phyloP scores from a whole-genome alignment of 2,113 vertebrate species.

The Pollimyrus isidori region DNA sequence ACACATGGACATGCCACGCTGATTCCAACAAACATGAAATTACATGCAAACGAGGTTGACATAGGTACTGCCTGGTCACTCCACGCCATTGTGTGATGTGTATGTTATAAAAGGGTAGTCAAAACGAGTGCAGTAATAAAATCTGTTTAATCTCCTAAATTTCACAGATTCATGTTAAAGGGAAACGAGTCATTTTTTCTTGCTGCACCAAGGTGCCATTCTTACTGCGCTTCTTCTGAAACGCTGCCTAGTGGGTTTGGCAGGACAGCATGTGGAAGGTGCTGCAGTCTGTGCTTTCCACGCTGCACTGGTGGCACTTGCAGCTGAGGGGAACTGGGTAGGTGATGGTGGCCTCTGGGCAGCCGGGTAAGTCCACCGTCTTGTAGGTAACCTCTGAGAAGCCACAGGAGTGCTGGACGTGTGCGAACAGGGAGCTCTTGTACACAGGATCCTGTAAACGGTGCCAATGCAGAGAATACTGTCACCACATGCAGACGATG shows the following conservation, averaged over 20 bases:
- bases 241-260: conserved; percentile 47
- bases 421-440: conserved; percentile 41
- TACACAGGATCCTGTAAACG: conserved; percentile 64
- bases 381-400: conserved; percentile 74
- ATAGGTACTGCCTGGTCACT: neutral
- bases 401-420: conserved; percentile 65
- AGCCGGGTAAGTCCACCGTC: conserved; percentile 69
- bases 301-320: conserved; percentile 66
- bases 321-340: conserved; percentile 79
- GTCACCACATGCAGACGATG: neutral
- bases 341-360: conserved; percentile 57
- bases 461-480: neutral
- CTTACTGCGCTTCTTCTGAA: neutral
- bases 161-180: neutral
- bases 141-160: neutral
- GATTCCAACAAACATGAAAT: neutral
- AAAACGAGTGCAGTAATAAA: conserved; percentile 4
- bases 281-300: conserved; percentile 65
- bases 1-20: neutral
- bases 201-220: neutral
- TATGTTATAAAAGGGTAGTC: neutral
- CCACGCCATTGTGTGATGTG: neutral
- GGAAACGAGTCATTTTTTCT: neutral
- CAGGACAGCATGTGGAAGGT: conserved; percentile 60
- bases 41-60: neutral